Evolutionary conservation across 2,797 vertebrate species (phyloP).

Genomic region (Danio kyathit): DNA sequence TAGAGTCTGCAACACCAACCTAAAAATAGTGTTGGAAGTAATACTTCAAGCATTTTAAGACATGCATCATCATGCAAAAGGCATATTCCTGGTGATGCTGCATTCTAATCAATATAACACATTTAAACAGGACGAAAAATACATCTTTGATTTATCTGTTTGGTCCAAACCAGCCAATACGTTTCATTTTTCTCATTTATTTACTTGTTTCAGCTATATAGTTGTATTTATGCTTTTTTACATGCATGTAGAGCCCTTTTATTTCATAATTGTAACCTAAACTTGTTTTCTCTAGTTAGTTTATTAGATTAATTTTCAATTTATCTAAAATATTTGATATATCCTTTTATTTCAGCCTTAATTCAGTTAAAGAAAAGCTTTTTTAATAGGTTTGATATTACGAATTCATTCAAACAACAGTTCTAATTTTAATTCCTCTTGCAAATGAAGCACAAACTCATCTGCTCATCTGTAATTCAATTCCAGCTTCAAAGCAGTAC

Average conservation of each 20-base stretch:
- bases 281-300: too few species aligned
- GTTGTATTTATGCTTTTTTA: too few species aligned
- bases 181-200: neutral
- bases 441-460: conserved; percentile 5
- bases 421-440: neutral
- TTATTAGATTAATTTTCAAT: too few species aligned
- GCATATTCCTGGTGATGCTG: neutral
- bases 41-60: neutral
- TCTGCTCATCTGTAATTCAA: neutral
- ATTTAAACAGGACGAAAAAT: neutral
- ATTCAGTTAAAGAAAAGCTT: too few species aligned
- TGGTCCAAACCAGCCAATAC: neutral
- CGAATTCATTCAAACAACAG: neutral
- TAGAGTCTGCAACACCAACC: neutral
- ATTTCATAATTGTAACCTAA: too few species aligned
- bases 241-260: too few species aligned
- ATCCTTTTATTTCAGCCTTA: too few species aligned
- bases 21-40: conserved; percentile 1
- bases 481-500: conserved; percentile 94
- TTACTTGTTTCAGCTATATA: neutral
- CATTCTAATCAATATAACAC: neutral
- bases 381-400: too few species aligned
- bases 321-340: too few species aligned
- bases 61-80: neutral
- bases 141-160: neutral